Conservation (phyloP, 2,113 vertebrate species). For the Lepus timidus region DNA sequence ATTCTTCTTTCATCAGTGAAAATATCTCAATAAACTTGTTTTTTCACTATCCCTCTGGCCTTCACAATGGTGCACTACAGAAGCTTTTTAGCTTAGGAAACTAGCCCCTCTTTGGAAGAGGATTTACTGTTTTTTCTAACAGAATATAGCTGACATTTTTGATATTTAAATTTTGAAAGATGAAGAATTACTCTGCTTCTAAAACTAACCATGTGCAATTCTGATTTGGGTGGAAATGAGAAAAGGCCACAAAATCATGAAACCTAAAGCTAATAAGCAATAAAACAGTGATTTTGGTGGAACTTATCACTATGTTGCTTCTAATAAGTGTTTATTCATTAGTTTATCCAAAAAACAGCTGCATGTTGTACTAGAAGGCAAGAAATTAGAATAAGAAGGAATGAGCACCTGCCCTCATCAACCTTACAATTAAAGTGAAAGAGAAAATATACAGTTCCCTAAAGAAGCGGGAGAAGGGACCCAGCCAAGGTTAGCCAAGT, state of each 20-base stretch:
- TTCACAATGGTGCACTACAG: not conserved
- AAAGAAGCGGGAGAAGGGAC: not conserved
- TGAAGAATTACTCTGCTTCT: not conserved
- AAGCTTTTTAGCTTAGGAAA: not conserved
- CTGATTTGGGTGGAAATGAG: not conserved
- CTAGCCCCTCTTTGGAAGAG: not conserved
- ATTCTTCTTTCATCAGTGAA: slow-evolving; percentile 24
- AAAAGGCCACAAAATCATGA: not conserved
- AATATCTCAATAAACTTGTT: slow-evolving; percentile 23
- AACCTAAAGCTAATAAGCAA: not conserved
- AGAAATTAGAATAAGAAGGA: not conserved
- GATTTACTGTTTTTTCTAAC: slow-evolving; percentile 7
- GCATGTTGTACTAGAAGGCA: not conserved
- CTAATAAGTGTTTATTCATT: not conserved
- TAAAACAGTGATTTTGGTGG: not conserved
- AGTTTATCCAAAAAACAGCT: not conserved
- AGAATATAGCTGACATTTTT: slow-evolving; percentile 23
- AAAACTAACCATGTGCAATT: not conserved
- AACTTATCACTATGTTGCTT: not conserved
- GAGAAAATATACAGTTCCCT: not conserved
- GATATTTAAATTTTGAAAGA: not conserved
- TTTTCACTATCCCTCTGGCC: not conserved
- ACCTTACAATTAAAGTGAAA: not conserved
- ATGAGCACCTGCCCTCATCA: not conserved
- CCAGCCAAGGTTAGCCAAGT: not conserved